A percentile compares a stretch with the other conserved stretches of the same genome.
Conservation (phyloP, 2,797 vertebrate genomes). For the Cercopithecus neglectus region DNA sequence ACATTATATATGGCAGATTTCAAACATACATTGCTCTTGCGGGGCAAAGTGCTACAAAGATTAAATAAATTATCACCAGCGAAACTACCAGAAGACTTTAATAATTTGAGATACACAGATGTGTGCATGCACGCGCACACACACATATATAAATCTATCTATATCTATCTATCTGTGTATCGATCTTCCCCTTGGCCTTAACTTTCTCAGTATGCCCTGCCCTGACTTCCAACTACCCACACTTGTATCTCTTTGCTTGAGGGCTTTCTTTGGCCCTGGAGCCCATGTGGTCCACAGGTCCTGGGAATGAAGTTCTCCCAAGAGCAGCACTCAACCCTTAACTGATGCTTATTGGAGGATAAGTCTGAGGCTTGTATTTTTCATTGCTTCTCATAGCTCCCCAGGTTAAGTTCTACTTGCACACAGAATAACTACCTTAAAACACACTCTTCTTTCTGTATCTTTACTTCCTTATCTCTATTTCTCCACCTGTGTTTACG, state of each 20-base stretch:
- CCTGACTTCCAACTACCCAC: neutral
- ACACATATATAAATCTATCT: neutral
- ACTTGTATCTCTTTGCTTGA: neutral
- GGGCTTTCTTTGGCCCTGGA: neutral
- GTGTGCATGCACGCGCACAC: rapidly evolving
- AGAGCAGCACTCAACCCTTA: neutral
- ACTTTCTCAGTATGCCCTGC: neutral
- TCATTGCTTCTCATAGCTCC: neutral
- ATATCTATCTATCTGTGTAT: neutral
- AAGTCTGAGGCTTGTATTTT: neutral
- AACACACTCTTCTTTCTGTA: neutral
- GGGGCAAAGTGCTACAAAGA: slow-evolving; percentile 36
- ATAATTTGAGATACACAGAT: neutral
- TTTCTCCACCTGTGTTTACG: neutral
- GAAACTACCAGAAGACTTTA: slow-evolving; percentile 24
- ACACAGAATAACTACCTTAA: too few relatives aligned
- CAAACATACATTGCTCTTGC: slow-evolving; percentile 20
- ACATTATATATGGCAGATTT: neutral
- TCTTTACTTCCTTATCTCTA: neutral
- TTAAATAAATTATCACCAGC: slow-evolving; percentile 39
- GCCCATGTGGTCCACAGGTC: neutral
- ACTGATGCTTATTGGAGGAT: neutral
- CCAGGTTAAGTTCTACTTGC: neutral
- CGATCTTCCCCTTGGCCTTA: neutral
- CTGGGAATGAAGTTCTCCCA: neutral